phyloP scores from a whole-genome alignment of 2,113 vertebrate genomes.

The Pteronura brasiliensis region DNA sequence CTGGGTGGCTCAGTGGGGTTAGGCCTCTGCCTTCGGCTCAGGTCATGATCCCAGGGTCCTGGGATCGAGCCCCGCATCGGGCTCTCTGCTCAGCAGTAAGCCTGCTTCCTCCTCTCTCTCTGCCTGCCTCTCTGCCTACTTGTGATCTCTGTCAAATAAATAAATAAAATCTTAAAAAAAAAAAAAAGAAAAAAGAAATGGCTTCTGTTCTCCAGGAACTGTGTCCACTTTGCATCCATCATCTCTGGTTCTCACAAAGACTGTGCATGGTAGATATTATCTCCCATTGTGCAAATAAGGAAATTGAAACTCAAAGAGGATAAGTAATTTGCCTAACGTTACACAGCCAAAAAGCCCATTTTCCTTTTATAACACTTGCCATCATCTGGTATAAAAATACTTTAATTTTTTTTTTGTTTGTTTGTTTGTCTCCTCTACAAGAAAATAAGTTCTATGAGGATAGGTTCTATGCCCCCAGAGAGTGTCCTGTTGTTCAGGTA shows the following conservation, averaged over 20 bases:
- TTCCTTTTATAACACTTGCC: background rate
- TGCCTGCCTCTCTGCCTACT: too few species aligned
- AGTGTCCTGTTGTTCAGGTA: background rate
- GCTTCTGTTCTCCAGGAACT: background rate
- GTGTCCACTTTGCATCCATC: background rate
- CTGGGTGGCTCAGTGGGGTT: too few species aligned
- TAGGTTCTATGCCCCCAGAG: background rate
- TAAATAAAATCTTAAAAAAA: too few species aligned
- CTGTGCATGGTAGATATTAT: background rate
- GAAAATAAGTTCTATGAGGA: background rate
- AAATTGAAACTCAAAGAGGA: background rate
- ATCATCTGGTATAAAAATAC: background rate
- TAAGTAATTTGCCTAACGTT: background rate
- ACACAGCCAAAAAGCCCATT: background rate
- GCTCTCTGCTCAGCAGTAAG: too few species aligned
- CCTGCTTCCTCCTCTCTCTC: too few species aligned
- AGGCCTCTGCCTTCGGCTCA: too few species aligned
- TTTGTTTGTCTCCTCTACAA: background rate
- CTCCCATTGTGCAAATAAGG: background rate
- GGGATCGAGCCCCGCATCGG: too few species aligned
- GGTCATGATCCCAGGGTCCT: too few species aligned
- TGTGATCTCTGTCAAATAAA: too few species aligned
- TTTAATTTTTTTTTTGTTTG: background rate
- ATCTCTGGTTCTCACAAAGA: background rate
- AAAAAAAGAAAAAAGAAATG: too few species aligned